A percentile compares a stretch with the other conserved stretches of the same genome.
phyloP scores from a whole-genome alignment of 2,113 vertebrate genomes.

The Callipepla californica region DNA sequence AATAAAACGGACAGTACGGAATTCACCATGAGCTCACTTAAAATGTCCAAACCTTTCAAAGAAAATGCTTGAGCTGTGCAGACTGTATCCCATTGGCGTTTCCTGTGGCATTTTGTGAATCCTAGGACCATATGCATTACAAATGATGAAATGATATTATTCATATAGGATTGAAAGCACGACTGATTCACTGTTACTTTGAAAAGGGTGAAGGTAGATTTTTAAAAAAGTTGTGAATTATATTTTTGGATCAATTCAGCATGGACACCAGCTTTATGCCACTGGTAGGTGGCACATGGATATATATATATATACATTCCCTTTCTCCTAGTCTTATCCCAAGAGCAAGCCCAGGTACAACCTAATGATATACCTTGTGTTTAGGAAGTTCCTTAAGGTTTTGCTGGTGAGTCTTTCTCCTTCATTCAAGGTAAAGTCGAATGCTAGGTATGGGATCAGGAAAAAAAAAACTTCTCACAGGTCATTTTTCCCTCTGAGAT shows the following conservation, averaged over 20 bases:
- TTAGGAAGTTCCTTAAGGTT: background rate
- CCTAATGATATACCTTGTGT: background rate
- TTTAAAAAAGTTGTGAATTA: background rate
- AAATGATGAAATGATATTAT: background rate
- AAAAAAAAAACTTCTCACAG: background rate
- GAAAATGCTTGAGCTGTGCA: slow-evolving; percentile 15
- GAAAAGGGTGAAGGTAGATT: background rate
- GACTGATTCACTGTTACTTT: background rate
- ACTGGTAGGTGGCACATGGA: background rate
- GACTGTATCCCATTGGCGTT: background rate
- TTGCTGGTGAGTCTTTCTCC: background rate
- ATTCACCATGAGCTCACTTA: slow-evolving; percentile 44
- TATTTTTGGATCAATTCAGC: background rate
- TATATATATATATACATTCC: background rate
- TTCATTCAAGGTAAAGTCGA: background rate
- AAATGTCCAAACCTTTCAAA: slow-evolving; percentile 51
- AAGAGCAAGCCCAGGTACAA: background rate
- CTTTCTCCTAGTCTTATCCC: background rate
- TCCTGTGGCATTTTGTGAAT: slow-evolving; percentile 6
- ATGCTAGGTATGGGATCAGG: background rate
- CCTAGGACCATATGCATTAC: background rate
- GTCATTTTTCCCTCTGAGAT: background rate
- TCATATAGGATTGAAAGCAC: background rate
- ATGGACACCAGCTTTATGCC: background rate
- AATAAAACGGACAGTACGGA: slow-evolving; percentile 61